phyloP scores from a whole-genome alignment of 2,113 vertebrate genomes.

The Microcebus ravelobensis region DNA sequence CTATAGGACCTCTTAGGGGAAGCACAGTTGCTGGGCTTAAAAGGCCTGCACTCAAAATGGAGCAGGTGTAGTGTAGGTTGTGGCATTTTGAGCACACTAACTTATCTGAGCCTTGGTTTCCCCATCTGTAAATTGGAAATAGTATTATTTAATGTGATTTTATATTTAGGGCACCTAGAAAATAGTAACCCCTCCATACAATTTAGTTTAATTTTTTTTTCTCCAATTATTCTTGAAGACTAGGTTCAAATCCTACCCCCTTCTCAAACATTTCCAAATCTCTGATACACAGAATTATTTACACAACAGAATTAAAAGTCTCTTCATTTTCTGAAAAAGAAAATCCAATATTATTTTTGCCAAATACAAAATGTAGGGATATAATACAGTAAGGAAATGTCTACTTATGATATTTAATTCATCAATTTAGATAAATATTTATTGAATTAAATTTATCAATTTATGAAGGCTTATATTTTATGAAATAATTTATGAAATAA shows the following conservation, averaged over 20 bases:
- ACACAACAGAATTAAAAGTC: not conserved
- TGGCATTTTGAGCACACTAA: not conserved
- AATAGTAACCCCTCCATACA: not conserved
- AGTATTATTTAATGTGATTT: not conserved
- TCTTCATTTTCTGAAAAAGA: not conserved
- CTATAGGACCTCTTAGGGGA: not conserved
- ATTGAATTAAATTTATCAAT: conserved; percentile 14
- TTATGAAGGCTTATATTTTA: not conserved
- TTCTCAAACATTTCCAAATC: not conserved
- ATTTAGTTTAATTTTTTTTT: not conserved
- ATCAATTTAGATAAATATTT: not conserved
- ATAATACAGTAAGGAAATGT: not conserved
- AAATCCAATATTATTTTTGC: conserved; percentile 8
- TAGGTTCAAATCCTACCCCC: not conserved
- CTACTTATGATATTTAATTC: not conserved
- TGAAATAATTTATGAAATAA: not conserved
- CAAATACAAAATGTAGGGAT: conserved; percentile 16
- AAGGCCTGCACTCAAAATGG: not conserved
- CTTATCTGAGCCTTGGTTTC: not conserved
- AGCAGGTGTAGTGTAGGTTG: not conserved
- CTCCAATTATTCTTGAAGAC: not conserved
- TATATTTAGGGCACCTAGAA: not conserved
- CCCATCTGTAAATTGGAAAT: not conserved
- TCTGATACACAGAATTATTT: not conserved
- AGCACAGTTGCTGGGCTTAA: not conserved